Conservation (phyloP, 2,113 vertebrate genomes). For the Synchiropus splendidus region DNA sequence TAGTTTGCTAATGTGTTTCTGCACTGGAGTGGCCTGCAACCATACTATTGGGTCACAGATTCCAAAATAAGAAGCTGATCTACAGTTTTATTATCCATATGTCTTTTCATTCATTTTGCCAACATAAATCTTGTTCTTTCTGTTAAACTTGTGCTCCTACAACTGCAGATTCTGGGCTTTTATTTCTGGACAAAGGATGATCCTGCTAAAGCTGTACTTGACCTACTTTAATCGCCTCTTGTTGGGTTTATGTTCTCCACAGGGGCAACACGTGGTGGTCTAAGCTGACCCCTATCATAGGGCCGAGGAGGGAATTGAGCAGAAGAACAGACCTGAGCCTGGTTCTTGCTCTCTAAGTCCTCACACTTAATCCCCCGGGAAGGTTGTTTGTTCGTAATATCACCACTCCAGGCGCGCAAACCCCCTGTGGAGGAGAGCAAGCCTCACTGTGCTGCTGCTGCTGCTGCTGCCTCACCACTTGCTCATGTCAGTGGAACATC, state of each 20-base stretch:
- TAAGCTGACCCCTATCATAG: slow-evolving; percentile 49
- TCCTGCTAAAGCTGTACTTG: slow-evolving; percentile 56
- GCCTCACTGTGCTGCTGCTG: slow-evolving; percentile 5
- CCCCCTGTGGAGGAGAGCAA: slow-evolving; percentile 30
- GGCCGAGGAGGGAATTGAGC: slow-evolving; percentile 32
- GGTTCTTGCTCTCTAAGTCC: slow-evolving; percentile 42
- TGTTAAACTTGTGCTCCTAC: no score
- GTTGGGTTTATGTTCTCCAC: slow-evolving; percentile 26
- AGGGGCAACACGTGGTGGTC: slow-evolving; percentile 40
- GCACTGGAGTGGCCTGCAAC: no score
- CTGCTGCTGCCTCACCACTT: background rate
- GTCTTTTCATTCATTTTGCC: no score
- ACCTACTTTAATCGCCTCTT: slow-evolving; percentile 59
- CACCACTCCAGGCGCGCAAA: slow-evolving; percentile 20
- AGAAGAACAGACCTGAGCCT: slow-evolving; percentile 33
- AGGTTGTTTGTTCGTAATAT: slow-evolving; percentile 54
- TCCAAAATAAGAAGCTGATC: no score
- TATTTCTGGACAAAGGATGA: slow-evolving; percentile 27
- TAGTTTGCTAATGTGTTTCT: no score
- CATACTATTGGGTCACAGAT: no score
- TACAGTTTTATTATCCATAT: no score
- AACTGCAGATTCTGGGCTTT: no score
- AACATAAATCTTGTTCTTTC: no score
- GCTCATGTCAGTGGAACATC: background rate
- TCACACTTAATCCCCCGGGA: slow-evolving; percentile 47